Evolutionary conservation across 2,113 vertebrate species (phyloP).

Genomic region (Uropsilus gracilis): DNA sequence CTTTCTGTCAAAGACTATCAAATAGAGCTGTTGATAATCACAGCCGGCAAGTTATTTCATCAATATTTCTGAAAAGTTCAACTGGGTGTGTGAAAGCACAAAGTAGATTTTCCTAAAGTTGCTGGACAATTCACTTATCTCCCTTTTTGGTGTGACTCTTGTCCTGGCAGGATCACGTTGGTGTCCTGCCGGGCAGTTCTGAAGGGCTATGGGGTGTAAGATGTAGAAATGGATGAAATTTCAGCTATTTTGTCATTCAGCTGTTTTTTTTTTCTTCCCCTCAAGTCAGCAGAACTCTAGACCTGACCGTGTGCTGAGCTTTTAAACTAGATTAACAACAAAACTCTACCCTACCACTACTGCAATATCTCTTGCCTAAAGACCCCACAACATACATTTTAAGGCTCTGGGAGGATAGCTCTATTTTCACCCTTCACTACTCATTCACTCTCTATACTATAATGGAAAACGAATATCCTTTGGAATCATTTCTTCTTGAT

Average conservation of each 20-base stretch:
- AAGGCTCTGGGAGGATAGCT: not conserved
- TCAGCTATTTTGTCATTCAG: not conserved
- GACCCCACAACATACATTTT: not conserved
- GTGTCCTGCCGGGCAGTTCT: not conserved
- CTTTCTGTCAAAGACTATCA: constrained; percentile 74
- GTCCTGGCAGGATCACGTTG: not conserved
- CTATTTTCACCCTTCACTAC: not conserved
- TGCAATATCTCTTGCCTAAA: not conserved
- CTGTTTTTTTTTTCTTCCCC: not conserved
- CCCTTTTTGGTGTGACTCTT: not conserved
- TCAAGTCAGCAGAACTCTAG: constrained; percentile 15
- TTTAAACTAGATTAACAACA: not conserved
- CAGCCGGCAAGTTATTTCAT: constrained; percentile 72
- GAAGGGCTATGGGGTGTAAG: not conserved
- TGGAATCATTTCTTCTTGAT: not conserved
- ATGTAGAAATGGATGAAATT: not conserved
- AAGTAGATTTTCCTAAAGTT: constrained; percentile 57
- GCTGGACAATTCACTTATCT: not conserved
- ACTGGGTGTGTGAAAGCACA: constrained; percentile 70
- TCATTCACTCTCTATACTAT: not conserved
- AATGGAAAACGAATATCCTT: not conserved
- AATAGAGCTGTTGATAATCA: constrained; percentile 77
- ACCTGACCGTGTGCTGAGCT: not conserved
- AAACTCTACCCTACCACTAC: not conserved
- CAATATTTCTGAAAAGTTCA: constrained; percentile 81